Base-by-base conservation (phyloP, 2,113 vertebrate species). In the Aspiorhynchus laticeps region DNA sequence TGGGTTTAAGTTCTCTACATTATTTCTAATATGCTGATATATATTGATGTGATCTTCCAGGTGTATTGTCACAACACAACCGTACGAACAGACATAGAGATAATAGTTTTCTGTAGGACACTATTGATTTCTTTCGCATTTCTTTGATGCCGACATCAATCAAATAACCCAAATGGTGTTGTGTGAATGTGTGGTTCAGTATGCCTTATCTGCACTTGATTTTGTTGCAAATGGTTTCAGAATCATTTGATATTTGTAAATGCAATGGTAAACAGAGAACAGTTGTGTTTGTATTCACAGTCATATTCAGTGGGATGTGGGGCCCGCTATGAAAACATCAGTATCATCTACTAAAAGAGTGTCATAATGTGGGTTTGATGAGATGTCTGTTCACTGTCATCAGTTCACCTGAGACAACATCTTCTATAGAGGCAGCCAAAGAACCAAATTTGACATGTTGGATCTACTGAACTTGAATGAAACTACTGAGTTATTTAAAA, bases 341-440 rank as follows among this genome's bases (percentile, higher is more conserved):
- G 26, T 38, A 53, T 67, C 33, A 56, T 80, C 63, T 48, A 51
- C 67, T 88, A 65, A n/a, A 73, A 33, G 28, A 15, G 26, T 33
- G 69, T 31, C 71, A 61, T 11, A 31, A 69, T 1, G 28, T 80
- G 65, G 14, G 82, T 74, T 36, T 41, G 48, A n/a, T 41, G 63
- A n/a, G 71, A 75, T 48, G 10, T 48, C 28, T 56, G 63, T 74
- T 51, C 28, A 6, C 15, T 77, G 59, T 86, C 75, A 46, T 85
- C 38, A 59, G 38, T 84, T 31, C 51, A 33, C 77, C 36, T 53
- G n/a, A 26, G 43, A 79, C 61, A 3, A 33, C 41, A 67, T 63
- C 48, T 74, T 48, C 78, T 59, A 78, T 84, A 65, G 41, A 88
- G 78, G 38, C 85, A 65, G 75, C 85, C 88, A 87, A 88, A 88